Evolutionary conservation across 2,888 invertebrate species (phyloP), one percentile per base, ranked within the genome.

Genomic region (Epinotia nisella): DNA sequence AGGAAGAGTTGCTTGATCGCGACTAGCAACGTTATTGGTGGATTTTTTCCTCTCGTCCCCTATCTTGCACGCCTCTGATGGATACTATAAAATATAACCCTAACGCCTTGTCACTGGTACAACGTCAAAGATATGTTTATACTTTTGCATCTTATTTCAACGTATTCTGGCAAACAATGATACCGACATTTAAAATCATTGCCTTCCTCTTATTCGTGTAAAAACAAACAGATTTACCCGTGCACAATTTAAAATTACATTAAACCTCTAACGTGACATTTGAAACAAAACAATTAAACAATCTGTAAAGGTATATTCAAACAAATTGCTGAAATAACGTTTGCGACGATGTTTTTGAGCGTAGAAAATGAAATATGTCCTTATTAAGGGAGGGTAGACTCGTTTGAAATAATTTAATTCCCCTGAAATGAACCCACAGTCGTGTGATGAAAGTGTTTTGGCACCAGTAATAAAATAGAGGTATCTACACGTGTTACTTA

Each of bases 391-490:
- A 80, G 78, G 76, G 77, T 75, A 77, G 68, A 78, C 75, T 78
- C 68, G 69, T 64, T 76, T 76, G 70, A 78, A 78, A 82, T 80
- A 81, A 84, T 80, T 80, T 80, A 80, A 83, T 78, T 77, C 76
- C 71, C 71, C 65, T 45, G 58, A 58, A 77, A 77, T 75, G 24
- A 61, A 61, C 75, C 77, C 75, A 10, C 73, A 65, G 55, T n/a
- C 55, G 59, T 75, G 15, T 29, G 61, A 55, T 51, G 74, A 71
- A 76, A 78, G 60, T 72, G 61, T 61, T 72, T 72, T 66, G 45
- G 35, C 53, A 19, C 29, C 10, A 61, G 61, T 21, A 45, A 66
- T 55, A 71, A 67, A 67, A 67, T 66, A 56, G 49, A 49, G 39
- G 53, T 61, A 55, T 55, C 62, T 55, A 0, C 11, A 21, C 21